These are phyloP conservation scores for Cantharis flavilabris DNA, from an alignment of 2,888 invertebrate genomes.

Conservation along the genomic window DNA sequence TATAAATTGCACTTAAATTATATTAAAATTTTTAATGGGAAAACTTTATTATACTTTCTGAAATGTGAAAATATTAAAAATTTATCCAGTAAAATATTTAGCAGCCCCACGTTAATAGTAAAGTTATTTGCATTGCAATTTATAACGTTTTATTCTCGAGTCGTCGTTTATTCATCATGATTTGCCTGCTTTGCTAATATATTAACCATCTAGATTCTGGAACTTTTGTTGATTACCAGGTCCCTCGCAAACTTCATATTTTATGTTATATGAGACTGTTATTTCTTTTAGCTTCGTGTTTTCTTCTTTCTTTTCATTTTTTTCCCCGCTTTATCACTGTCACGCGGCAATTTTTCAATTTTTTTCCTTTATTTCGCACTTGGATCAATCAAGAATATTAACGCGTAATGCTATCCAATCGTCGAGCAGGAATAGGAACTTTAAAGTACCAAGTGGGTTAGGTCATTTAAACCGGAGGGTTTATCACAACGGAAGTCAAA, in stretches of 20 bases:
- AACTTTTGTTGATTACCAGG: conserved; percentile 13
- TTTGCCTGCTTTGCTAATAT: conserved; percentile 17
- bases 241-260: conserved; percentile 12
- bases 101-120: conserved; percentile 1
- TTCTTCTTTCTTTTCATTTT: conserved; percentile 1
- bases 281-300: conserved; percentile 4
- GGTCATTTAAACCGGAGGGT: conserved; percentile 25
- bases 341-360: conserved; percentile 7
- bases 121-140: conserved; percentile 12
- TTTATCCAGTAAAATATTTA: neutral
- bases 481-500: conserved; percentile 31
- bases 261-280: conserved; percentile 15
- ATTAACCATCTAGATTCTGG: conserved; percentile 7
- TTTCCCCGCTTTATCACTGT: conserved; percentile 9
- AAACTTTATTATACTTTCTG: neutral
- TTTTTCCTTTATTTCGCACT: neutral
- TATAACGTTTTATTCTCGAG: conserved; percentile 9
- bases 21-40: neutral
- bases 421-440: conserved; percentile 14
- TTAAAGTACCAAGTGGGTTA: conserved; percentile 8
- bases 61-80: neutral
- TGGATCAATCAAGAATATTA: neutral
- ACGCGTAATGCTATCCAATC: neutral
- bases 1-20: neutral
- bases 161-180: conserved; percentile 15